Evolutionary conservation across 1,140 invertebrate species (phyloP), one percentile per base, ranked within the genome.

Genomic region (Vanessa tameamea): DNA sequence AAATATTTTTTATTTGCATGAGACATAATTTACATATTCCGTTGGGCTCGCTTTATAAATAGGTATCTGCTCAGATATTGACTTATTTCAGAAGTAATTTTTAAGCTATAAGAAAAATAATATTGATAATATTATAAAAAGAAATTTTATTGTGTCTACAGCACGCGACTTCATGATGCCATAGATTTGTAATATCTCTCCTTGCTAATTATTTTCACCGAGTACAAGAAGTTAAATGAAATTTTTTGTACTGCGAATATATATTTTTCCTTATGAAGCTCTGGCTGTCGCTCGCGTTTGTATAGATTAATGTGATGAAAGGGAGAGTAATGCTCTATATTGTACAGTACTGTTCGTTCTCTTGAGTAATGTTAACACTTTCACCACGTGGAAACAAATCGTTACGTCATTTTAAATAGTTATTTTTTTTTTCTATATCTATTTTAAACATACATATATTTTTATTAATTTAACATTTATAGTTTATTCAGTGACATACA

Each of bases 331-430:
- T 64, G 47, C 67, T 65, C 59, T 69, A 69, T 64, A 74, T 74
- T 74, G 72, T 74, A 77, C 72, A 77, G 71, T 77, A 74, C 65
- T 63, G 64, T 63, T 65, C 51, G 65, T 71, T 74, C 73, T 72
- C 76, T 77, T 70, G 63, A 70, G 47, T 73, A 66, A 73, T 63
- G 48, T 72, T 70, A 23, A 77, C 72, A 77, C 76, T 77, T 77
- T 77, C 76, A 77, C 76, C 65, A 48, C 57, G 66, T 69, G 72
- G 68, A 69, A 69, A 74, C 53, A 66, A 26, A 59, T 53, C 31
- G 65, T 69, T 74, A 69, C 66, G 43, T 51, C 72, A 74, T 69
- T 64, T 47, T 69, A 61, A 68, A 73, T 67, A 59, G 20, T 72
- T 72, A 64, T 5, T 43, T 67, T 47, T 59, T n/a, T 66, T 72